Evolutionary conservation across 2,797 vertebrate species (phyloP).

Genomic region (Pseudotriccus pelzelni): DNA sequence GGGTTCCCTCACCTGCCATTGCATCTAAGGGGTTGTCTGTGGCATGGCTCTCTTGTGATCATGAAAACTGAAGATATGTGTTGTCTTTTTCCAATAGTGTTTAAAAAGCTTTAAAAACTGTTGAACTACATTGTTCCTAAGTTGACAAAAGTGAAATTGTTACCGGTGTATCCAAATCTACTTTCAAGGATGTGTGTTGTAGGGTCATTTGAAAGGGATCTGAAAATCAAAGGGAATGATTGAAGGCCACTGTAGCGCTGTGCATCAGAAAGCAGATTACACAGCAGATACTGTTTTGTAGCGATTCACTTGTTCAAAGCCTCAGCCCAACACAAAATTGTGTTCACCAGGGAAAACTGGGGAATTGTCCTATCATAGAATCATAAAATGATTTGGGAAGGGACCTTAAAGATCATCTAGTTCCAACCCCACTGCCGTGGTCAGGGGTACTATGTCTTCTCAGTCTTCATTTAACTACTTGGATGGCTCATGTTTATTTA

Average conservation of each 20-base stretch:
- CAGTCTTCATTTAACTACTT: not conserved
- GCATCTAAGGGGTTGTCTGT: not conserved
- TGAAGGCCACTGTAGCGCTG: not conserved
- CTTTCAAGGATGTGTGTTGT: not conserved
- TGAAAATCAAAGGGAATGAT: not conserved
- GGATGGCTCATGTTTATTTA: not conserved
- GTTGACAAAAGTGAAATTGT: not conserved
- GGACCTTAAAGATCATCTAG: not conserved
- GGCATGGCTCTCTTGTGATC: not conserved
- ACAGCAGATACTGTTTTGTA: not conserved
- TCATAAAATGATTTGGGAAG: not conserved
- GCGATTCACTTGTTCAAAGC: not conserved
- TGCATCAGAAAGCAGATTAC: not conserved
- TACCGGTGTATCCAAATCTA: not conserved
- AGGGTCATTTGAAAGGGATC: not conserved
- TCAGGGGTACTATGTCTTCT: not conserved
- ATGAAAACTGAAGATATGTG: not conserved
- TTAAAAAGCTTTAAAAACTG: not conserved
- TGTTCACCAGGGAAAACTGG: not conserved
- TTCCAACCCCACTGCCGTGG: not conserved
- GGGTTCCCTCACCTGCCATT: not conserved
- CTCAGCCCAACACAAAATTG: not conserved
- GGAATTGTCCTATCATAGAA: not conserved
- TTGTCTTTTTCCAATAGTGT: not conserved
- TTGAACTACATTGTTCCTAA: not conserved